Evolutionary conservation across 2,797 vertebrate genomes (phyloP).

Genomic region (Oceanodroma leucorhoa): DNA sequence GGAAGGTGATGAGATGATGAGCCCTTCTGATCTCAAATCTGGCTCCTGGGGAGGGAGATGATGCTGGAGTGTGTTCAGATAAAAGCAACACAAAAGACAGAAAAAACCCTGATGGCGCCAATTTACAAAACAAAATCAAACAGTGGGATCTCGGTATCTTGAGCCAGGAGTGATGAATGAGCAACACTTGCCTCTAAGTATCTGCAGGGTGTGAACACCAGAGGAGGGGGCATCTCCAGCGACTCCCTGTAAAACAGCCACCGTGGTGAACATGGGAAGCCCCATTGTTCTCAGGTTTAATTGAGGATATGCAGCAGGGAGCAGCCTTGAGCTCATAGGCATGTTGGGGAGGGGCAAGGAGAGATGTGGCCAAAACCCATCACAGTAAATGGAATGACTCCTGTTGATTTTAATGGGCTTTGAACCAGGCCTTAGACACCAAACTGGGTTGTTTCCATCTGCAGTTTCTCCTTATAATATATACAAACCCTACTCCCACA

Average conservation of each 20-base stretch:
- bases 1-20: background rate
- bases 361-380: background rate
- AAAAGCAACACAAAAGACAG: background rate
- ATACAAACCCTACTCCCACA: background rate
- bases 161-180: background rate
- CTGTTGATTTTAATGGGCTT: background rate
- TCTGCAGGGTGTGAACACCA: background rate
- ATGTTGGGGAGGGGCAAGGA: background rate
- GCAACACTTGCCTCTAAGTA: background rate
- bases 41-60: background rate
- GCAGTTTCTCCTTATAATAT: background rate
- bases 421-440: background rate
- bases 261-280: background rate
- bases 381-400: background rate
- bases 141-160: background rate
- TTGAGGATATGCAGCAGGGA: background rate
- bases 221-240: background rate
- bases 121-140: background rate
- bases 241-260: background rate
- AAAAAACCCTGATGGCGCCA: accelerated
- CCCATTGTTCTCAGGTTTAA: background rate
- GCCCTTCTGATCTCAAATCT: background rate
- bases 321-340: background rate
- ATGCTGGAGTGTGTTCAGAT: background rate
- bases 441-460: background rate